Conservation (phyloP, 2,797 vertebrate genomes). For the Gallinago stenura region DNA sequence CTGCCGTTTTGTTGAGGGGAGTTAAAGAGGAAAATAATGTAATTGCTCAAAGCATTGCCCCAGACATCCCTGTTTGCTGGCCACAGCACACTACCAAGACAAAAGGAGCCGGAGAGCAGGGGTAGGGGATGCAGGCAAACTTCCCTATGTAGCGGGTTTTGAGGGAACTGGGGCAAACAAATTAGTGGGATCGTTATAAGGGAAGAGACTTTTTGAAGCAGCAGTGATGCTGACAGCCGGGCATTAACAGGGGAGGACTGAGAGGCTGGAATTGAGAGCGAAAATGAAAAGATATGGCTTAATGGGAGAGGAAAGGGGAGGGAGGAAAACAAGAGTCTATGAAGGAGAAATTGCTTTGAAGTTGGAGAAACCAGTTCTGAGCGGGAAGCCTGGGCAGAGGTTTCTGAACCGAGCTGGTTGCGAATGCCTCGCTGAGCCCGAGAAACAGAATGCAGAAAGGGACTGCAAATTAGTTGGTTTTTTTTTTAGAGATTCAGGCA, state of each 20-base stretch:
- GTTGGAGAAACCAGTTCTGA: neutral
- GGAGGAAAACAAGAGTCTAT: neutral
- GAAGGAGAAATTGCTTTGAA: neutral
- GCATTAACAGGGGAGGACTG: neutral
- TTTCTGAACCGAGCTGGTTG: neutral
- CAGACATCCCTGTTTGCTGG: neutral
- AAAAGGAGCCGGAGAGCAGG: neutral
- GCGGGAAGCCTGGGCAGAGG: neutral
- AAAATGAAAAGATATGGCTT: neutral
- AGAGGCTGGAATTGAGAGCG: fast-evolving
- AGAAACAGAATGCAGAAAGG: neutral
- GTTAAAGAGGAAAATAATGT: neutral
- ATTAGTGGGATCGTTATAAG: neutral
- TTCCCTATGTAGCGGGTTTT: fast-evolving
- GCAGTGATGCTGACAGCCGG: neutral
- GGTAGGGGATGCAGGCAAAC: neutral
- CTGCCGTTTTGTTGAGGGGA: neutral
- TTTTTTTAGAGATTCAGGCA: neutral
- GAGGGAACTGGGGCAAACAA: neutral
- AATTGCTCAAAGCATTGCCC: neutral
- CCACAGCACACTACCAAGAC: neutral
- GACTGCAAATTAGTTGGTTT: neutral
- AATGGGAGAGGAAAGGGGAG: neutral
- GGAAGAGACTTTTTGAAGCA: neutral
- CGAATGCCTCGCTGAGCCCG: neutral